Conservation (phyloP, 2,797 vertebrate species). For the Diplodus puntazzo region DNA sequence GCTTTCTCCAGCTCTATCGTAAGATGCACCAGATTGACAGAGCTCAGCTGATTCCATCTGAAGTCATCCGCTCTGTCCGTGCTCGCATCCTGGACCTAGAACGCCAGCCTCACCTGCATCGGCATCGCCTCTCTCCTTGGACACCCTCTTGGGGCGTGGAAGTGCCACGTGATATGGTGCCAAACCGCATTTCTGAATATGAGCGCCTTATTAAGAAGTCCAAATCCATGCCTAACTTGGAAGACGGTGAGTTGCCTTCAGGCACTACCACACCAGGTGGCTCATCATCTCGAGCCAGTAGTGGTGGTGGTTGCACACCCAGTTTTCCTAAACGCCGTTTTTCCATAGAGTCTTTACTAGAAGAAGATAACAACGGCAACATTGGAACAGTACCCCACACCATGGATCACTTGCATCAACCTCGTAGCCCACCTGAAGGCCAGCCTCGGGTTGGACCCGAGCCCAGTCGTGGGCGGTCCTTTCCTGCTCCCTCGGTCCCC, state of each 20-base stretch:
- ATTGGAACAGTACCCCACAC: slow-evolving; percentile 50
- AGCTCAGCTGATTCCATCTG: slow-evolving; percentile 92
- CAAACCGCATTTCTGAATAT: slow-evolving; percentile 94
- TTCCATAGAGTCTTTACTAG: slow-evolving; percentile 95
- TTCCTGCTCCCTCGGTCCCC: slow-evolving; percentile 62
- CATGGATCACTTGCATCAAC: slow-evolving; percentile 67
- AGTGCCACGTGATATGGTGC: slow-evolving; percentile 94
- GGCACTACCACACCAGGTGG: slow-evolving; percentile 88
- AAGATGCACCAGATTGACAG: slow-evolving; percentile 99
- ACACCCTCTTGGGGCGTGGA: slow-evolving; percentile 89
- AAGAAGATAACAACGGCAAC: slow-evolving; percentile 88
- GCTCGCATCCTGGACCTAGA: slow-evolving; percentile 95
- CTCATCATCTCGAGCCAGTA: slow-evolving; percentile 88
- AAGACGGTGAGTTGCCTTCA: slow-evolving; percentile 89
- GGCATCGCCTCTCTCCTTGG: slow-evolving; percentile 87
- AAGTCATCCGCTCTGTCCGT: slow-evolving; percentile 97
- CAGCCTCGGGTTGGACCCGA: slow-evolving; percentile 86
- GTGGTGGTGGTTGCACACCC: slow-evolving; percentile 75
- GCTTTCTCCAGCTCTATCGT: slow-evolving; percentile 96
- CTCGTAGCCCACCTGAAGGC: slow-evolving; percentile 88
- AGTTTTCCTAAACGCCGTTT: slow-evolving; percentile 91
- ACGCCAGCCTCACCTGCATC: slow-evolving; percentile 88
- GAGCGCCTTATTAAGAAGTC: slow-evolving; percentile 97
- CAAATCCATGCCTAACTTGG: slow-evolving; percentile 98
- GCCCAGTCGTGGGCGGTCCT: slow-evolving; percentile 69